Evolutionary conservation across 2,888 invertebrate species (phyloP), one percentile per base, ranked within the genome.

Genomic region (Macaria notata): DNA sequence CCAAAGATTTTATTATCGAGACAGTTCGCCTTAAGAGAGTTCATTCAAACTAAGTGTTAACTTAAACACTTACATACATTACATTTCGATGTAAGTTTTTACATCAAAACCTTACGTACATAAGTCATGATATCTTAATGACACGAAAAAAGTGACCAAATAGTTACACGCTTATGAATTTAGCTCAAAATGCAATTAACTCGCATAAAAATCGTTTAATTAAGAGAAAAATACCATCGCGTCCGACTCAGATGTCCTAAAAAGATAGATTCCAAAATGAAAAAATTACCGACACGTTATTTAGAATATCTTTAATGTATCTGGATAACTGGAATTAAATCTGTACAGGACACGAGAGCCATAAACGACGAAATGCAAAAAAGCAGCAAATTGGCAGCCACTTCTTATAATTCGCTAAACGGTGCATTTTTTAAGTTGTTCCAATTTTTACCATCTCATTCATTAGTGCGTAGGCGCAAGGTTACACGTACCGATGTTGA

Each of bases 371-470:
- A 62, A 61, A 58, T 61, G 57, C 55, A 59, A 59, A 60, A 59
- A 59, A 55, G 43, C 33, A 30, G 50, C 46, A 50, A 60, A 61
- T 55, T 42, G 19, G 33, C 42, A 41, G 46, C 44, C 30, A 47
- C 45, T 57, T 57, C 29, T 43, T 46, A 5, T 42, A 49, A 46
- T 43, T 53, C 56, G 49, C 4, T 59, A 48, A 49, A 52, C 46
- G 53, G 58, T 53, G 46, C 46, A 62, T 52, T 54, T 59, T 63
- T 61, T 58, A 49, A 51, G 63, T 59, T 44, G 58, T 46, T 54
- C 49, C 48, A 52, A 60, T 62, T 64, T 62, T 49, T 41, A 49
- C 49, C 54, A 49, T 38, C 9, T 57, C 61, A 56, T 64, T 65
- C 60, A 65, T 62, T 60, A 46, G 46, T 31, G 47, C 39, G 31